These are phyloP conservation scores for Adela reaumurella DNA, from an alignment of 2,888 invertebrate species.

Conservation along the genomic window DNA sequence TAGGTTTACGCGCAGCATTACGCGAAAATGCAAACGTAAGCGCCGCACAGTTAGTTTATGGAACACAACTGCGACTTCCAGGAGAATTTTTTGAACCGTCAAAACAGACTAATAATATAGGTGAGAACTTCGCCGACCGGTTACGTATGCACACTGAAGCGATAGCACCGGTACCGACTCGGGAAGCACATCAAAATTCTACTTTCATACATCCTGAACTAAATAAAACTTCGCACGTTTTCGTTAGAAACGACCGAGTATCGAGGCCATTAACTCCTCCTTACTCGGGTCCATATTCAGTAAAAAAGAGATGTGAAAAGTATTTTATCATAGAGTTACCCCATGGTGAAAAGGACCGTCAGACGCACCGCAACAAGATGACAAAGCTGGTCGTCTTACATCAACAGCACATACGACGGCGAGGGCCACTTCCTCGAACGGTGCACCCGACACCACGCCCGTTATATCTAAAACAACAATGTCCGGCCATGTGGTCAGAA, in stretches of 20 bases:
- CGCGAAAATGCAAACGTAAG: conserved; percentile 7
- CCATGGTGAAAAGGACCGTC: no score
- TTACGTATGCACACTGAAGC: neutral
- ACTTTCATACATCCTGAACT: conserved; percentile 5
- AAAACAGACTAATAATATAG: neutral
- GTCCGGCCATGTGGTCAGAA: no score
- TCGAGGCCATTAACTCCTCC: conserved; percentile 4
- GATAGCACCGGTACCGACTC: neutral
- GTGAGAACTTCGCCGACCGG: neutral
- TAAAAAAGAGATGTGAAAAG: conserved; percentile 4
- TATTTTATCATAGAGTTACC: no score
- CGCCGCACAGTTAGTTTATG: conserved; percentile 11
- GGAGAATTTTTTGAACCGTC: conserved; percentile 9
- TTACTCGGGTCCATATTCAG: conserved; percentile 8
- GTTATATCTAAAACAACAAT: no score
- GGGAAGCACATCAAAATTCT: neutral
- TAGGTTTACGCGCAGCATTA: conserved; percentile 11
- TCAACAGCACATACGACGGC: no score
- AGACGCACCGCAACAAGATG: no score
- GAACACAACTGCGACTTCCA: conserved; percentile 10
- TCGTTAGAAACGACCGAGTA: conserved; percentile 7
- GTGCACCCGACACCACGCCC: no score
- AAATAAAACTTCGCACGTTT: conserved; percentile 4
- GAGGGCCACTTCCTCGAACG: no score
- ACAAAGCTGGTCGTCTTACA: no score